Conservation (phyloP, 92 coral and sea anemone genomes). For the Porites divaricata region DNA sequence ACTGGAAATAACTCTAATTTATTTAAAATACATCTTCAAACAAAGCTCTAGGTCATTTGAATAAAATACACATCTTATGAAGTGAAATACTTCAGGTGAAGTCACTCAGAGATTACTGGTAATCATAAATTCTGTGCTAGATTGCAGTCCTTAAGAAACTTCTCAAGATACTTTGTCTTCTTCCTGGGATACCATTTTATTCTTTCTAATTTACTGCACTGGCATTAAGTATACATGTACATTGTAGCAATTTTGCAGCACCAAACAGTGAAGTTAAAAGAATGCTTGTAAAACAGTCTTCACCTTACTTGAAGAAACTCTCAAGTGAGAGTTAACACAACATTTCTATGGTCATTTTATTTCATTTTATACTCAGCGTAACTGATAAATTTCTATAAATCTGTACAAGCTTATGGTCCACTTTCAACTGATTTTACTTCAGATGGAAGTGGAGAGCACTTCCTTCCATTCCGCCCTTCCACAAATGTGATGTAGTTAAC, state of each 20-base stretch:
- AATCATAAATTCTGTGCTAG: neutral
- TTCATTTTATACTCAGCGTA: too few relatives aligned
- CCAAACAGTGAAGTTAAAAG: too few relatives aligned
- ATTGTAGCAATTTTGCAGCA: too few relatives aligned
- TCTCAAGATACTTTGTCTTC: neutral
- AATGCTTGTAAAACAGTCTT: too few relatives aligned
- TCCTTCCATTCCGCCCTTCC: conserved; percentile 97
- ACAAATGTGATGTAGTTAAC: conserved; percentile 94
- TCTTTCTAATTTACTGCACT: neutral
- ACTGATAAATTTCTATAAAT: too few relatives aligned
- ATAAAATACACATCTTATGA: conserved; percentile 17
- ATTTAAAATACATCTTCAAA: neutral
- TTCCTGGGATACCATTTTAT: neutral
- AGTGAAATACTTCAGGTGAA: neutral
- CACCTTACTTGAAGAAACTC: too few relatives aligned
- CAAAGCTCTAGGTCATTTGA: neutral
- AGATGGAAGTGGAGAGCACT: conserved; percentile 77
- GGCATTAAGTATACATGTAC: neutral
- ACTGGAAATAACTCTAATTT: neutral
- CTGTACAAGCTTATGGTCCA: neutral
- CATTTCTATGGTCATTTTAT: too few relatives aligned
- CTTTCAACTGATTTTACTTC: conserved; percentile 28
- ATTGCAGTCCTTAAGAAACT: neutral
- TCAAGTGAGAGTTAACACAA: too few relatives aligned
- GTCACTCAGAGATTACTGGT: conserved; percentile 7